These are phyloP conservation scores for Madoqua kirkii DNA, from an alignment of 2,113 vertebrate species.

Conservation along the genomic window DNA sequence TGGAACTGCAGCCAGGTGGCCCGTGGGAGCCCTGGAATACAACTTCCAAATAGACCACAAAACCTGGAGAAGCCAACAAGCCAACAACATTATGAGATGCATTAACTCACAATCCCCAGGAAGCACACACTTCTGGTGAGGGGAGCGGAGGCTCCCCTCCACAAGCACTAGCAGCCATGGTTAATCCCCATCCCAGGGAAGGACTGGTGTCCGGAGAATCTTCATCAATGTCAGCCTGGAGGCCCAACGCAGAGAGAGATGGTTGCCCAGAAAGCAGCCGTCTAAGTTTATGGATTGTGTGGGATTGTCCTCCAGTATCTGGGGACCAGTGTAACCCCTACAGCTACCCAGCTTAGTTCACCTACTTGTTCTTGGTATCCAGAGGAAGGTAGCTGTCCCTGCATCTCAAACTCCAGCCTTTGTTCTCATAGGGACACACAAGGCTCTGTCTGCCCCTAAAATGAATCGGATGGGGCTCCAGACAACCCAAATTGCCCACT, in stretches of 20 bases:
- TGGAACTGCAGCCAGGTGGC: slow-evolving; percentile 74
- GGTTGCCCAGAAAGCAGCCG: neutral
- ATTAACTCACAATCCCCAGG: slow-evolving; percentile 69
- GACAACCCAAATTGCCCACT: neutral
- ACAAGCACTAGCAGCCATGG: neutral
- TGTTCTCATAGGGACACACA: neutral
- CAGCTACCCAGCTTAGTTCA: fast-evolving
- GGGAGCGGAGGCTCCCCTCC: slow-evolving; percentile 6
- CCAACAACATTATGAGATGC: slow-evolving; percentile 30
- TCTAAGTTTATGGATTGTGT: neutral
- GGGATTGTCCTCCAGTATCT: neutral
- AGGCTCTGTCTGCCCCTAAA: neutral
- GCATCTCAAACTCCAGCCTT: neutral
- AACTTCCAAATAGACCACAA: slow-evolving; percentile 70
- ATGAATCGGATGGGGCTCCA: neutral
- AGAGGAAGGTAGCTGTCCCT: neutral
- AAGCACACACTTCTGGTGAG: slow-evolving; percentile 45
- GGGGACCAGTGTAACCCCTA: neutral
- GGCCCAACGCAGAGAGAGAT: neutral
- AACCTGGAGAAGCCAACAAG: slow-evolving; percentile 45
- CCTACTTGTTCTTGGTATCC: neutral
- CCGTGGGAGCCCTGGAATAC: slow-evolving; percentile 60
- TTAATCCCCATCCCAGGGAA: neutral
- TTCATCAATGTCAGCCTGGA: neutral
- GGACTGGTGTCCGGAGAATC: neutral